Evolutionary conservation across 2,113 vertebrate species (phyloP).

Genomic region (Phaethornis superciliosus): DNA sequence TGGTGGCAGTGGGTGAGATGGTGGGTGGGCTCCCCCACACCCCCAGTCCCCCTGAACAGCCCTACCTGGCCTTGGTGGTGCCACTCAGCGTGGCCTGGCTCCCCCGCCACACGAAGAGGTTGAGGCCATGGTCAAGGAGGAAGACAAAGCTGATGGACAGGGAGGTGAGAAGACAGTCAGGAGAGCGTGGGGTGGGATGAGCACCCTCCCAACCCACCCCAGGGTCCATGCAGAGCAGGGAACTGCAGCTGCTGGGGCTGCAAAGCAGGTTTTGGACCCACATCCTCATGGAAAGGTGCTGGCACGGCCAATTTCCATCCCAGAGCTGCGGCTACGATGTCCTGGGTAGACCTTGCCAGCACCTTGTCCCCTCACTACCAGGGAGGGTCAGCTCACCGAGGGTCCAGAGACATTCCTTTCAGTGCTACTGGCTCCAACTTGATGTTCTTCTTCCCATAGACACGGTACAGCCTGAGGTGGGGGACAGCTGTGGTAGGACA

Average conservation of each 20-base stretch:
- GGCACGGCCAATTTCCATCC: rapidly evolving
- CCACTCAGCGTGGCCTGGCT: conserved; percentile 87
- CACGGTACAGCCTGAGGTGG: conserved; percentile 86
- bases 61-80: conserved; percentile 95
- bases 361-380: too few relatives aligned
- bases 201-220: not conserved
- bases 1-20: not conserved
- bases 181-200: rapidly evolving
- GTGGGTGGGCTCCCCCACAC: not conserved
- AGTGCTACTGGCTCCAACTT: conserved; percentile 88
- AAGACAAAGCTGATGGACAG: conserved; percentile 87
- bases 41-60: not conserved
- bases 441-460: conserved; percentile 96
- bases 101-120: conserved; percentile 92
- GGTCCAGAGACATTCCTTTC: conserved; percentile 89
- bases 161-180: not conserved
- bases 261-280: not conserved
- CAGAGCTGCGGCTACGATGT: not conserved
- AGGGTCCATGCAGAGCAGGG: not conserved
- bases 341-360: not conserved
- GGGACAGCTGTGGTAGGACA: not conserved
- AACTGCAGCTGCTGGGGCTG: not conserved
- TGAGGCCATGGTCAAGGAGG: conserved; percentile 87
- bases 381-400: conserved; percentile 78
- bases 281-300: not conserved